phyloP scores from a whole-genome alignment of 2,888 invertebrate genomes.

The Cosmorhoe ocellata region DNA sequence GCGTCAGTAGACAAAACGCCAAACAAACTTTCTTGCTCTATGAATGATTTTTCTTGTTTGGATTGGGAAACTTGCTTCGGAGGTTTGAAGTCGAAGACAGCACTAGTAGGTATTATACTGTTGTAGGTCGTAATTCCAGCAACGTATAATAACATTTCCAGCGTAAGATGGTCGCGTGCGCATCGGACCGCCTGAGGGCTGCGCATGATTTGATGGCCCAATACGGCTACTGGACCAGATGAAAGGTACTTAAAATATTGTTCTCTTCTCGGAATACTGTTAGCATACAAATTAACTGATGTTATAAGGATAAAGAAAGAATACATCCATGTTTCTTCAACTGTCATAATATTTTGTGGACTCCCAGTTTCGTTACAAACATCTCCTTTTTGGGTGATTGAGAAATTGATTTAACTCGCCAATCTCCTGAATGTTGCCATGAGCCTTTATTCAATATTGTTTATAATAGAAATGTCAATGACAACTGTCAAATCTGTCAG shows the following conservation, averaged over 20 bases:
- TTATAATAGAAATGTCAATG: no score
- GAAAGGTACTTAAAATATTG: slow-evolving; percentile 13
- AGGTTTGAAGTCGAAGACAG: background rate
- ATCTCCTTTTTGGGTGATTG: background rate
- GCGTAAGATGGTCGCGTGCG: slow-evolving; percentile 13
- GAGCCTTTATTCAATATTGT: no score
- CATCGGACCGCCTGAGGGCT: slow-evolving; percentile 11
- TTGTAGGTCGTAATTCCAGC: slow-evolving; percentile 4
- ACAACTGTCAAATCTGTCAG: no score
- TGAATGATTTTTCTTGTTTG: no score
- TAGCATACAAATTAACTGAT: slow-evolving; percentile 16
- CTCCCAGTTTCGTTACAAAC: background rate
- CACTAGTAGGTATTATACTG: background rate
- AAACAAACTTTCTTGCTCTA: no score
- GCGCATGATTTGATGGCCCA: slow-evolving; percentile 20
- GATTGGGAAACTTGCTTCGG: no score
- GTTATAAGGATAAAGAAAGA: slow-evolving; percentile 1
- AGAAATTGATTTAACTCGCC: background rate
- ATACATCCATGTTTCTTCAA: slow-evolving; percentile 2
- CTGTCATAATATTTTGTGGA: slow-evolving; percentile 16
- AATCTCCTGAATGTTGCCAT: no score
- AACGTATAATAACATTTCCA: slow-evolving; percentile 7
- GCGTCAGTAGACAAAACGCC: no score
- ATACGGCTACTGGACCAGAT: slow-evolving; percentile 16
- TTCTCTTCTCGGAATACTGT: slow-evolving; percentile 18